These are phyloP conservation scores for Ophion costatus DNA, from an alignment of 2,888 invertebrate genomes.

Conservation along the genomic window DNA sequence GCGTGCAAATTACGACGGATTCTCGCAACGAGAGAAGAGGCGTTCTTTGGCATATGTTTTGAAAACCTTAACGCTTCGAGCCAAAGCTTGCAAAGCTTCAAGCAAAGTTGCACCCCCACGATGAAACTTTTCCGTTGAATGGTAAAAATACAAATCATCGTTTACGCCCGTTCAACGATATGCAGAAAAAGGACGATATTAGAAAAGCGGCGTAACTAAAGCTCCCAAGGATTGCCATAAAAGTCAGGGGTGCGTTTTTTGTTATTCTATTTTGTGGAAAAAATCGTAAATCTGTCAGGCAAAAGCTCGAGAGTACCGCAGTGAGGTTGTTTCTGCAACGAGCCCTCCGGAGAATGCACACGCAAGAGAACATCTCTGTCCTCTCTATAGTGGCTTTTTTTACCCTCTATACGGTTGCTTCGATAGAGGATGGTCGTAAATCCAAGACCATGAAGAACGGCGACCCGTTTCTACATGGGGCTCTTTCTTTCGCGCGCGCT, in stretches of 20 bases:
- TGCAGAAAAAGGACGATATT: neutral
- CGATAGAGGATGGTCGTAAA: conserved; percentile 48
- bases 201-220: conserved; percentile 10
- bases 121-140: conserved; percentile 15
- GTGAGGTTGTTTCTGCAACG: conserved; percentile 38
- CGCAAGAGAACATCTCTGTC: conserved; percentile 37
- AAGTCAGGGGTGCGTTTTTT: neutral
- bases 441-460: conserved; percentile 47
- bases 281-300: conserved; percentile 38
- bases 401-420: conserved; percentile 5
- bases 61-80: neutral
- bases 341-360: conserved; percentile 32
- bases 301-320: conserved; percentile 21
- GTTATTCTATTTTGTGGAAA: conserved; percentile 16
- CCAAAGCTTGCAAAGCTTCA: neutral
- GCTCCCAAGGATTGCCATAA: conserved; percentile 28
- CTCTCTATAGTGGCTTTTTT: conserved; percentile 15
- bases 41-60: no score
- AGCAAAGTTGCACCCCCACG: conserved; percentile 10
- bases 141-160: conserved; percentile 32
- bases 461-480: conserved; percentile 29
- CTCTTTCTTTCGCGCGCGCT: neutral
- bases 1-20: conserved; percentile 11
- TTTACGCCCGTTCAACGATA: conserved; percentile 32
- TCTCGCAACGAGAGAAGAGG: conserved; percentile 10